Base-by-base conservation (phyloP, 2,113 vertebrate genomes). In the Spea multiplicata region DNA sequence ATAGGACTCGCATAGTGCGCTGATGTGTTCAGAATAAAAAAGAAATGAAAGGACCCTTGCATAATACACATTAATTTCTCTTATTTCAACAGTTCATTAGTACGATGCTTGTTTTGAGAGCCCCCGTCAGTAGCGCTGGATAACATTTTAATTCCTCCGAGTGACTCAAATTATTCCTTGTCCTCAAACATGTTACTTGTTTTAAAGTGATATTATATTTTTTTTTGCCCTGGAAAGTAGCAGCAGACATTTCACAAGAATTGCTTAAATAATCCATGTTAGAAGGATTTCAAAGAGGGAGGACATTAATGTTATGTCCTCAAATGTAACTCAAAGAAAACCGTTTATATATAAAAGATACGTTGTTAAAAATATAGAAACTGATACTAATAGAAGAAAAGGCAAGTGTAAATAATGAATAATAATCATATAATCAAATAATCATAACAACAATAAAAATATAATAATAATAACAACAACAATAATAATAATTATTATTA, bases 1-100 rank as follows among this genome's bases (percentile, higher is more conserved):
- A 82, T 85, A 79, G 81, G 82, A 85, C 83, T 88, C 90, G 86
- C 84, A 88, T 86, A 87, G 86, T 82, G 83, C 71, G 81, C 85
- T 87, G 87, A 89, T 89, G 89, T 87, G 87, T 86, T 87, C 76
- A 80, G 88, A 90, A 84, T 82, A 81, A 85, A 79, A 82, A 84
- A 81, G 69, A 77, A 81, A 83, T 82, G 62, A 44, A 79, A 84
- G 84, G 84, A 85, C 72, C 30, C 1, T 0, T 75, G 64, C 83
- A 70, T 84, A 59, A 82, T 81, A 84, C 81, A 84, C 82, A 82
- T 83, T 75, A 49, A 52, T 81, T 73, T 53, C 50, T 53, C 10
- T 89, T 89, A 83, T 84, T 75, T 52, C 9, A 86, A 87, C 84
- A 66, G 83, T 83, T 86, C 78, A 9, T 87, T 87, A 86, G 86